Conservation (phyloP, 2,797 vertebrate species). For the Triplophysa bombifrons region DNA sequence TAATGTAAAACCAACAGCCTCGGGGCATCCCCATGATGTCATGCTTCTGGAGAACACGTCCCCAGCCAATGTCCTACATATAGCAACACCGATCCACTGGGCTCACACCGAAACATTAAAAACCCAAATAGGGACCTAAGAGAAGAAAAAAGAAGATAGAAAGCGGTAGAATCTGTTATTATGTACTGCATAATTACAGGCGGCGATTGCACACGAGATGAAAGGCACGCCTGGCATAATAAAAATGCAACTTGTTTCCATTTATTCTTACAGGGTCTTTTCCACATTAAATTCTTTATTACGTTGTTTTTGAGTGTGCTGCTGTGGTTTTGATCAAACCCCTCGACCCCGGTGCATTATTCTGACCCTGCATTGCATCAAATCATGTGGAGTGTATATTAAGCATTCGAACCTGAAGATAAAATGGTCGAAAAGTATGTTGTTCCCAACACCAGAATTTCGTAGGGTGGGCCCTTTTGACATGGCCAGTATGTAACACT, state of each 20-base stretch:
- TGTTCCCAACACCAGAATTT: background rate
- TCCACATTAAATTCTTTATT: slow-evolving; percentile 11
- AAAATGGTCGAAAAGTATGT: background rate
- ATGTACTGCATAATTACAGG: slow-evolving; percentile 23
- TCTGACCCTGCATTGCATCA: background rate
- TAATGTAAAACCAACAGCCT: slow-evolving; percentile 66
- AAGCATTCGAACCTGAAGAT: background rate
- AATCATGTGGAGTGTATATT: background rate
- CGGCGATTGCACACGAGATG: slow-evolving; percentile 1
- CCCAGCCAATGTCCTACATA: slow-evolving; percentile 25
- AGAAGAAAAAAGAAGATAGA: background rate
- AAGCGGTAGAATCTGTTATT: slow-evolving; percentile 11
- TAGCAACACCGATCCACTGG: slow-evolving; percentile 10
- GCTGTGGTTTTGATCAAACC: background rate
- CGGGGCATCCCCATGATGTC: slow-evolving; percentile 49
- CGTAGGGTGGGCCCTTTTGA: background rate
- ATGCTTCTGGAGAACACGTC: slow-evolving; percentile 27
- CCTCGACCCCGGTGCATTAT: background rate
- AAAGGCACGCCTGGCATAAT: background rate
- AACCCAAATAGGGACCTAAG: background rate
- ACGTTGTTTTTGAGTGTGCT: slow-evolving; percentile 2
- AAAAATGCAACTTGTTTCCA: slow-evolving; percentile 19
- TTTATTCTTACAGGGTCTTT: slow-evolving; percentile 17
- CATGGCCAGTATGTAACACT: background rate
- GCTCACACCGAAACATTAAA: slow-evolving; percentile 14